A percentile compares a stretch with the other conserved stretches of the same genome.
These are phyloP conservation scores for Dryoscopus gambensis DNA, from an alignment of 2,113 vertebrate genomes.

Conservation along the genomic window DNA sequence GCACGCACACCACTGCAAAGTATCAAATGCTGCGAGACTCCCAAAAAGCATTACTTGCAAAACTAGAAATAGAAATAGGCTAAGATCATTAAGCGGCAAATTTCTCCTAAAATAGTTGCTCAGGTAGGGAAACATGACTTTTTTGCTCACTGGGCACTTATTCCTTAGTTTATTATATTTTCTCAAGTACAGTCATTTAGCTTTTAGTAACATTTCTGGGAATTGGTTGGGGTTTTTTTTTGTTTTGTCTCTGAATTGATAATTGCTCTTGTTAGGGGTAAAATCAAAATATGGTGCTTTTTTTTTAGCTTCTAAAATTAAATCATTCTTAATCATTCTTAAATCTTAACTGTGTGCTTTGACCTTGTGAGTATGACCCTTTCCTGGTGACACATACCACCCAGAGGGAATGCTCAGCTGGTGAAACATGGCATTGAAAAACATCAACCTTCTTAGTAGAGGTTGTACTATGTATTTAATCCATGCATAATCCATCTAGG, in stretches of 20 bases:
- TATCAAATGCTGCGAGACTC: constrained; percentile 10
- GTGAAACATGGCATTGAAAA: not conserved
- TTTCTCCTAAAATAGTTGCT: constrained; percentile 33
- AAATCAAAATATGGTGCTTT: not conserved
- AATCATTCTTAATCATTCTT: not conserved
- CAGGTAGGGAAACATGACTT: not conserved
- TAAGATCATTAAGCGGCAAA: constrained; percentile 44
- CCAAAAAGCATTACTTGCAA: constrained; percentile 60
- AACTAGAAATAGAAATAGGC: constrained; percentile 61
- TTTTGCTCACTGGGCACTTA: constrained; percentile 35
- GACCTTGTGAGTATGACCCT: not conserved
- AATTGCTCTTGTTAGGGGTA: not conserved
- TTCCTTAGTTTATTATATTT: not conserved
- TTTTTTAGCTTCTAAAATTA: not conserved
- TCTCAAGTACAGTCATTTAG: not conserved
- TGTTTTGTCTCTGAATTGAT: not conserved
- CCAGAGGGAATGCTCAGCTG: not conserved
- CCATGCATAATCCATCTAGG: constrained; percentile 24
- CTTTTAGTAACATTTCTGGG: not conserved
- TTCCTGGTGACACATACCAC: not conserved
- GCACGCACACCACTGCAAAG: not conserved
- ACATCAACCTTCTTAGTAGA: not conserved
- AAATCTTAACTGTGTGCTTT: not conserved
- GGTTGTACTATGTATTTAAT: not conserved
- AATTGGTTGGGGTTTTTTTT: not conserved